A percentile compares a stretch with the other conserved stretches of the same genome.
Evolutionary conservation across 2,797 vertebrate species (phyloP).

Genomic region (Oreochromis mossambicus): DNA sequence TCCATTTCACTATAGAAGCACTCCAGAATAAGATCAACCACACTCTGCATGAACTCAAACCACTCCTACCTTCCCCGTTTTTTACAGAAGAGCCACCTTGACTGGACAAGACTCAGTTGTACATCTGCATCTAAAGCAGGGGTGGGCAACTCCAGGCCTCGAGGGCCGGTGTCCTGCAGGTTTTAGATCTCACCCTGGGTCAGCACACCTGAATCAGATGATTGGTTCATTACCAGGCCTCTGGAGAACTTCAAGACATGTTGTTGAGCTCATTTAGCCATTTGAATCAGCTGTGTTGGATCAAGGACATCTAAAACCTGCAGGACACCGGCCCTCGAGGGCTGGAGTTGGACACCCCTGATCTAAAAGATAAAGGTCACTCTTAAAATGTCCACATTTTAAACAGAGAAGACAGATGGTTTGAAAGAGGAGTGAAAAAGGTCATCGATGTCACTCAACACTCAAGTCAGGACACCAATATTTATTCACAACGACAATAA

Average conservation of each 20-base stretch:
- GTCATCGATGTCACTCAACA: not conserved
- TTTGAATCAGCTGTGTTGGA: not conserved
- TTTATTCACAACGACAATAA: not conserved
- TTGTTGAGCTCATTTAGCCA: fast-evolving
- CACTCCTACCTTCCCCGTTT: not conserved
- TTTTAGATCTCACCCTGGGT: not conserved
- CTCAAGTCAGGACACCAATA: not conserved
- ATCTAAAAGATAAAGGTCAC: not conserved
- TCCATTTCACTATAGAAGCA: not conserved
- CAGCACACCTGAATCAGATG: not conserved
- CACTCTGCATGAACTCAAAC: not conserved
- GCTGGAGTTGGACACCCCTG: fast-evolving
- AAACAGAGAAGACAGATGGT: not conserved
- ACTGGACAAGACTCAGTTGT: not conserved
- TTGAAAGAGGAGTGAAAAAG: not conserved
- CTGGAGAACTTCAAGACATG: not conserved
- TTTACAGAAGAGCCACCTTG: not conserved
- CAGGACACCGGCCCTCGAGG: not conserved
- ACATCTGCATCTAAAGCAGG: not conserved
- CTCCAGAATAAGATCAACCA: not conserved
- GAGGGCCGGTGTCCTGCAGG: not conserved
- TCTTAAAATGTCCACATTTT: not conserved
- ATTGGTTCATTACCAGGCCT: fast-evolving
- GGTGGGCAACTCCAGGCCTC: not conserved
- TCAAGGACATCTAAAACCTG: fast-evolving